These are phyloP conservation scores for Prunella strophiata DNA, from an alignment of 2,797 vertebrate species.

Conservation along the genomic window DNA sequence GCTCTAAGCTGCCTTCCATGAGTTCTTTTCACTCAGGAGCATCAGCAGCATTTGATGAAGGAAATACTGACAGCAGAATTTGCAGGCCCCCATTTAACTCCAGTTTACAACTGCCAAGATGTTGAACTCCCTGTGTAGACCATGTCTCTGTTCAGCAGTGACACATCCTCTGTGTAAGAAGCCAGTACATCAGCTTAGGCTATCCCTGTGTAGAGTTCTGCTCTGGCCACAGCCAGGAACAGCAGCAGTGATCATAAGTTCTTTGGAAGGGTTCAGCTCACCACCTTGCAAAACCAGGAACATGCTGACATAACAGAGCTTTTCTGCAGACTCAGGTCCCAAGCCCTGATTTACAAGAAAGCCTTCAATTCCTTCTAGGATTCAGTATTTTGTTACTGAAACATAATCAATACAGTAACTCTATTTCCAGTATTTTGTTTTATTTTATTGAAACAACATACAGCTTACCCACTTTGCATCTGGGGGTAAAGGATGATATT, in stretches of 20 bases:
- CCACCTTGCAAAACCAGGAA: not conserved
- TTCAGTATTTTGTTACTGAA: not conserved
- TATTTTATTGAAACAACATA: not conserved
- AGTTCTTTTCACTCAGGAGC: not conserved
- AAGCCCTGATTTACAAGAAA: not conserved
- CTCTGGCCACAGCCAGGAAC: not conserved
- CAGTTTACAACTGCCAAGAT: not conserved
- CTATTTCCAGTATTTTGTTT: not conserved
- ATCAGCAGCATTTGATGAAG: not conserved
- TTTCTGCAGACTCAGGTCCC: not conserved
- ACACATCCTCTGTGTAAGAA: not conserved
- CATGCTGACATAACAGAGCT: not conserved
- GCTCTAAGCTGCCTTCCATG: not conserved
- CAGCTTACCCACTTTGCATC: not conserved
- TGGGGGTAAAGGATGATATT: not conserved
- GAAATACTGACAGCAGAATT: not conserved
- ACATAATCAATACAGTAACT: not conserved
- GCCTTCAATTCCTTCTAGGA: not conserved
- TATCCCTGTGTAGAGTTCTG: not conserved
- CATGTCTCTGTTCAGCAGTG: not conserved
- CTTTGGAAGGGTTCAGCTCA: not conserved
- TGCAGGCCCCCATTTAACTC: not conserved
- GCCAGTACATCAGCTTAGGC: not conserved
- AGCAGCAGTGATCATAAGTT: not conserved
- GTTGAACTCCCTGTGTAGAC: not conserved